phyloP scores from a whole-genome alignment of 2,888 invertebrate species.

The Nymphalis c-album region DNA sequence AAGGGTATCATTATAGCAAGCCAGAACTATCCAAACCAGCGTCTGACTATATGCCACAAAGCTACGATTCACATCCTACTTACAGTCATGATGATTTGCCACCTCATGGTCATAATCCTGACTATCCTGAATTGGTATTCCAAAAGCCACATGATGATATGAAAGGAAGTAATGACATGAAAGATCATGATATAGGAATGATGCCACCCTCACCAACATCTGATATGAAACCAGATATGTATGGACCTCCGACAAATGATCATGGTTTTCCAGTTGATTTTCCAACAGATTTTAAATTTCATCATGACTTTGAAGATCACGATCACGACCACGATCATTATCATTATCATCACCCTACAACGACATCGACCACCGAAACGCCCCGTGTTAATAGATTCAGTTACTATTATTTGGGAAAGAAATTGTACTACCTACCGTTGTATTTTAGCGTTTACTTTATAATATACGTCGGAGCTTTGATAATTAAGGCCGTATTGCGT shows the following conservation, averaged over 20 bases:
- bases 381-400: slow-evolving; percentile 84
- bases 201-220: slow-evolving; percentile 57
- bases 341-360: slow-evolving; percentile 60
- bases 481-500: slow-evolving; percentile 86
- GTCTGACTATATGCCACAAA: slow-evolving; percentile 31
- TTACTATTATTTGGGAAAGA: slow-evolving; percentile 88
- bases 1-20: slow-evolving; percentile 60
- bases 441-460: slow-evolving; percentile 88
- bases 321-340: slow-evolving; percentile 61
- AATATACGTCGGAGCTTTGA: slow-evolving; percentile 86
- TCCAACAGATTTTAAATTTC: slow-evolving; percentile 68
- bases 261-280: slow-evolving; percentile 74
- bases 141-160: slow-evolving; percentile 55
- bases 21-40: slow-evolving; percentile 51
- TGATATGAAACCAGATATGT: slow-evolving; percentile 51
- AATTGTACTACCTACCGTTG: slow-evolving; percentile 87
- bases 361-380: slow-evolving; percentile 72
- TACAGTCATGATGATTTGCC: slow-evolving; percentile 52
- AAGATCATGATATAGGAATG: slow-evolving; percentile 60
- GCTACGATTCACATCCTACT: slow-evolving; percentile 42
- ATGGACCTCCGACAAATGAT: slow-evolving; percentile 56
- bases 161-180: slow-evolving; percentile 43
- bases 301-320: slow-evolving; percentile 70
- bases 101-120: slow-evolving; percentile 50
- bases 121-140: slow-evolving; percentile 66